These are phyloP conservation scores for Phylloscopus whistleri DNA, from an alignment of 2,113 vertebrate species.

Conservation along the genomic window DNA sequence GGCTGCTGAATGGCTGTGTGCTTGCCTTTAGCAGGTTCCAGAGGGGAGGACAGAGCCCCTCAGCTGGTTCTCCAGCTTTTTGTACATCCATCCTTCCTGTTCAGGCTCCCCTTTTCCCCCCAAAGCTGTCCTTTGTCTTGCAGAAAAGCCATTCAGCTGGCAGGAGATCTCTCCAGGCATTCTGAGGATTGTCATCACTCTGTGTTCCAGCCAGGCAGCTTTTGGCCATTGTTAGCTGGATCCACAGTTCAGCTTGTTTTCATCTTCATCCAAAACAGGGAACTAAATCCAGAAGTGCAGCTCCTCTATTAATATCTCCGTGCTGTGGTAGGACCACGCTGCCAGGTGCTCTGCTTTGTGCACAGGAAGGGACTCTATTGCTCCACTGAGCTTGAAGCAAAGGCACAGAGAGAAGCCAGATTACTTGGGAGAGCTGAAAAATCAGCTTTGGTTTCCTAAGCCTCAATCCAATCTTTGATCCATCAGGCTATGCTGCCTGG, in stretches of 20 bases:
- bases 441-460: constrained; percentile 36
- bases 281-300: constrained; percentile 8
- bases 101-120: background rate
- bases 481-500: background rate
- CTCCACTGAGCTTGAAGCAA: constrained; percentile 13
- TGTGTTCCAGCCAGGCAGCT: background rate
- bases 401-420: constrained; percentile 40
- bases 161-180: constrained; percentile 12
- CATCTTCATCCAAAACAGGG: background rate
- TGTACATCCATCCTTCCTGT: background rate
- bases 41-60: background rate
- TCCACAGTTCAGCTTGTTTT: constrained; percentile 41
- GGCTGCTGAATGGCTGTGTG: background rate
- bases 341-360: constrained; percentile 42
- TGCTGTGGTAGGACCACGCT: background rate
- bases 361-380: background rate
- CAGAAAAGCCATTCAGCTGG: background rate
- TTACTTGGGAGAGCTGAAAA: constrained; percentile 43
- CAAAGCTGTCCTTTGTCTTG: background rate
- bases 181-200: constrained; percentile 18
- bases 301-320: constrained; percentile 4
- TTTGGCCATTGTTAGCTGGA: constrained; percentile 26
- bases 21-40: background rate
- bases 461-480: constrained; percentile 20
- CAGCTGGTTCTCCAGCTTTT: background rate